A percentile compares a stretch with the other conserved stretches of the same genome.
phyloP scores from a whole-genome alignment of 1,140 invertebrate species.

The Drosophila miranda region DNA sequence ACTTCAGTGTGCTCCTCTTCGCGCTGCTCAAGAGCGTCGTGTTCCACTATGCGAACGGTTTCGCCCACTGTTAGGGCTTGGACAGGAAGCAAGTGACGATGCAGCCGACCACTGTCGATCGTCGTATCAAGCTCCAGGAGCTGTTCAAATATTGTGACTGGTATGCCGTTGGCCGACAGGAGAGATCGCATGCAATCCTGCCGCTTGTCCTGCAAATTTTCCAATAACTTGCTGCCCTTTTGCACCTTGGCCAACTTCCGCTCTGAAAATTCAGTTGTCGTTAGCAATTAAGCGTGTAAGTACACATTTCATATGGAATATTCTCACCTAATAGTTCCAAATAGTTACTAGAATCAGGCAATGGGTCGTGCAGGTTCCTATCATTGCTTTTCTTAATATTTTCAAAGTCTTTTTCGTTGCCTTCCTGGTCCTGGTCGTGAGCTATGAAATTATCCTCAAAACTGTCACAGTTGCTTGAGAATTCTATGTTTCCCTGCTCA shows the following conservation, averaged over 20 bases:
- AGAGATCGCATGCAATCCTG: slow-evolving; percentile 83
- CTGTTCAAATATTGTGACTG: slow-evolving; percentile 52
- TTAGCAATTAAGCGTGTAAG: not conserved
- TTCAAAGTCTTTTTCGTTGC: slow-evolving; percentile 17
- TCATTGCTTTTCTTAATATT: slow-evolving; percentile 18
- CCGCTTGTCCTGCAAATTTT: slow-evolving; percentile 82
- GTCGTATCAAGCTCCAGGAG: slow-evolving; percentile 81
- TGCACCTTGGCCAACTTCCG: slow-evolving; percentile 83
- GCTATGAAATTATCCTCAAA: slow-evolving; percentile 84
- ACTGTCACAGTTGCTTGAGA: slow-evolving; percentile 25
- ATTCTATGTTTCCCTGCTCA: slow-evolving; percentile 26
- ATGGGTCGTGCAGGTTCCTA: slow-evolving; percentile 58
- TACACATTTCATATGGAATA: rapidly evolving
- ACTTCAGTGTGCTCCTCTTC: slow-evolving; percentile 11
- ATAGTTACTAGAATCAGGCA: slow-evolving; percentile 80
- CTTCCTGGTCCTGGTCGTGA: slow-evolving; percentile 12
- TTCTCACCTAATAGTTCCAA: slow-evolving; percentile 62
- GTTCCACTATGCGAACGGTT: slow-evolving; percentile 82
- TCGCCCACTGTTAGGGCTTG: slow-evolving; percentile 83
- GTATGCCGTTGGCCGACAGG: slow-evolving; percentile 60
- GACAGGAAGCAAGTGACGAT: slow-evolving; percentile 82
- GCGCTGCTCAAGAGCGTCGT: slow-evolving; percentile 81
- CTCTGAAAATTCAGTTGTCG: slow-evolving; percentile 60
- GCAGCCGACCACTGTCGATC: slow-evolving; percentile 73
- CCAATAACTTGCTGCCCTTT: slow-evolving; percentile 82